These are phyloP conservation scores for Phalloptychus januarius DNA, from an alignment of 2,797 vertebrate species.

Conservation along the genomic window DNA sequence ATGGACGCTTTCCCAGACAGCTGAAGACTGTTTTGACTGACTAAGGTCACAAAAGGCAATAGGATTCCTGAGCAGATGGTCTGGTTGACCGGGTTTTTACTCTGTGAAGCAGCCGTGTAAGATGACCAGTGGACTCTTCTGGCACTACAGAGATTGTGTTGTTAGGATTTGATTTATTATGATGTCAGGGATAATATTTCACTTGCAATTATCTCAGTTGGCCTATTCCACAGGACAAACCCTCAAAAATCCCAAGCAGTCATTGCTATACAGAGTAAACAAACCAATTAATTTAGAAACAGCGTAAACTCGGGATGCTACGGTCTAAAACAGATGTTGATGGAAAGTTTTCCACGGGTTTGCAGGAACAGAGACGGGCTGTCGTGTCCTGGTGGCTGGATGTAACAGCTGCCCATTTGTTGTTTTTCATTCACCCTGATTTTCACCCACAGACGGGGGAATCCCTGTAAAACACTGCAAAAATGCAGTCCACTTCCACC, in stretches of 20 bases:
- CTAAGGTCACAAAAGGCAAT: slow-evolving; percentile 53
- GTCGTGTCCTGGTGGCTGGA: slow-evolving; percentile 45
- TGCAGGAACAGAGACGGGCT: slow-evolving; percentile 23
- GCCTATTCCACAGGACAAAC: too few species aligned
- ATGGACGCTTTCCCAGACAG: background rate
- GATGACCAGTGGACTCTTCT: slow-evolving; percentile 18
- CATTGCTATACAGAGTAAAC: background rate
- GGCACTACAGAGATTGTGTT: slow-evolving; percentile 4
- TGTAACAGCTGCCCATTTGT: slow-evolving; percentile 56
- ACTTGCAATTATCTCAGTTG: background rate
- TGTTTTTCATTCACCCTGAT: slow-evolving; percentile 28
- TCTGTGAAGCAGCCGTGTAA: slow-evolving; percentile 12
- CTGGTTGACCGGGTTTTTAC: slow-evolving; percentile 44
- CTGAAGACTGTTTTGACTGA: slow-evolving; percentile 8
- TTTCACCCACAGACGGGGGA: slow-evolving; percentile 38
- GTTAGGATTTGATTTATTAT: slow-evolving; percentile 36
- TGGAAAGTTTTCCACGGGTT: background rate
- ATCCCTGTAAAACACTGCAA: slow-evolving; percentile 44
- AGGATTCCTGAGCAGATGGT: slow-evolving; percentile 71
- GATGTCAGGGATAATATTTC: background rate
- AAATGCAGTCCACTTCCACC: slow-evolving; percentile 43
- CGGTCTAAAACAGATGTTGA: background rate
- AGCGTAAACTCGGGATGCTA: background rate
- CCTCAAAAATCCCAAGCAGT: background rate
- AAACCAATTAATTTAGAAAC: background rate